Conservation (phyloP, 1,140 invertebrate species). For the Mycetomoellerius zeteki region DNA sequence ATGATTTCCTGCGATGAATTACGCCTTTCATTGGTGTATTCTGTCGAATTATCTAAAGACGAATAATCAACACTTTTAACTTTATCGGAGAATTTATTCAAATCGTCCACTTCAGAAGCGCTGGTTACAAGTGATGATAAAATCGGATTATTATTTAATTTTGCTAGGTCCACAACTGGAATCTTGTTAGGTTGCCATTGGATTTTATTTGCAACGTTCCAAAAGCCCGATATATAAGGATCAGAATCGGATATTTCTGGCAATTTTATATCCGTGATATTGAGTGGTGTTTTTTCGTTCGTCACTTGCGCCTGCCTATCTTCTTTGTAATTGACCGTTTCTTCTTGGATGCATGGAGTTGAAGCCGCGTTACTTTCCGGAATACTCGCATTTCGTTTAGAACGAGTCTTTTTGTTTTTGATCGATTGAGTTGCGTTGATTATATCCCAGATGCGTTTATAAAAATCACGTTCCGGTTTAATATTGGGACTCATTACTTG, state of each 20-base stretch:
- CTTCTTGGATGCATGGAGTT: not conserved
- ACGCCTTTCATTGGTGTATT: not conserved
- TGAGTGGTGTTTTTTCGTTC: not conserved
- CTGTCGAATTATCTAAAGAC: slow-evolving; percentile 17
- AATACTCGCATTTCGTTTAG: slow-evolving; percentile 17
- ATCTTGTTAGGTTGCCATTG: slow-evolving; percentile 5
- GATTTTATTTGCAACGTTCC: not conserved
- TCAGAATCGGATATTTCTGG: not conserved
- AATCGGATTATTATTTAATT: not conserved
- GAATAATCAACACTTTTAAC: not conserved
- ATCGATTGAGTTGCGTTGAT: not conserved
- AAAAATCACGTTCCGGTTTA: not conserved
- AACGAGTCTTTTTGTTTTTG: not conserved
- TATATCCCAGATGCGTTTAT: slow-evolving; percentile 18
- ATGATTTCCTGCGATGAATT: slow-evolving; percentile 14
- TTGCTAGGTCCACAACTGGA: not conserved
- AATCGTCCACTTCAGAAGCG: slow-evolving; percentile 28
- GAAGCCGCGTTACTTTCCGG: not conserved
- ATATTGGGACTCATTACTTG: not conserved
- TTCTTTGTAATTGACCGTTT: not conserved
- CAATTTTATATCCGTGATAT: not conserved
- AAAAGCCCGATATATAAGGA: slow-evolving; percentile 24
- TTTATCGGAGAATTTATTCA: slow-evolving; percentile 33
- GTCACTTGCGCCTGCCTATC: not conserved
- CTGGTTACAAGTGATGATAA: not conserved